Evolutionary conservation across 2,113 vertebrate species (phyloP).

Genomic region (Lepus timidus): DNA sequence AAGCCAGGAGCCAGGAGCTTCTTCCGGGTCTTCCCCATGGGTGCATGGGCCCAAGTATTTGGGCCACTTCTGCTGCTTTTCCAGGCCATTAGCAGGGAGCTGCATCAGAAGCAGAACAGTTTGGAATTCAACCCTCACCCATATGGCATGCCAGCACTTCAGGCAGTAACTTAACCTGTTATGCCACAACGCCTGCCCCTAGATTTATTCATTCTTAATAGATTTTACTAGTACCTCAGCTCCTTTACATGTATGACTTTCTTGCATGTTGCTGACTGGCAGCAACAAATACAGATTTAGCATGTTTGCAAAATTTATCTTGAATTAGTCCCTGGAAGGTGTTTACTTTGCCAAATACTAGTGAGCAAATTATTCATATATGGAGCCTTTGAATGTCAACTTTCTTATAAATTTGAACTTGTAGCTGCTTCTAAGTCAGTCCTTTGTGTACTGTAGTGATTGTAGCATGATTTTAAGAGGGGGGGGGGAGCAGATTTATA

Average conservation of each 20-base stretch:
- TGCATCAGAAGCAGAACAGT: too few relatives aligned
- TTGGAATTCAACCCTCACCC: too few relatives aligned
- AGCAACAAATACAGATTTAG: not conserved
- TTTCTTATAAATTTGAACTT: conserved; percentile 40
- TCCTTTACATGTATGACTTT: not conserved
- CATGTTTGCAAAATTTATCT: conserved; percentile 41
- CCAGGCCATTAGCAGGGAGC: too few relatives aligned
- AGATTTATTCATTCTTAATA: not conserved
- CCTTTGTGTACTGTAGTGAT: not conserved
- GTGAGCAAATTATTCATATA: not conserved
- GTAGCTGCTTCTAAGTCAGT: not conserved
- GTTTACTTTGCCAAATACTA: conserved; percentile 41
- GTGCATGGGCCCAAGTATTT: too few relatives aligned
- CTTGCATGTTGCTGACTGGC: not conserved
- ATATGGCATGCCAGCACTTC: too few relatives aligned
- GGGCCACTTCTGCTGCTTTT: too few relatives aligned
- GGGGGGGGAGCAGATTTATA: not conserved
- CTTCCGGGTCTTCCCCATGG: too few relatives aligned
- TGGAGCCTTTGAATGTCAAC: not conserved
- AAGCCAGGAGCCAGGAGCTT: too few relatives aligned
- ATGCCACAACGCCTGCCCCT: too few relatives aligned
- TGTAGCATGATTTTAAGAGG: conserved; percentile 1
- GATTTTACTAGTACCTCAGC: not conserved
- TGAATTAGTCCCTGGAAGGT: not conserved
- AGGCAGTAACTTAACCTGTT: too few relatives aligned